These are phyloP conservation scores for Rhagonycha lutea DNA, from an alignment of 2,888 invertebrate species.

Conservation along the genomic window DNA sequence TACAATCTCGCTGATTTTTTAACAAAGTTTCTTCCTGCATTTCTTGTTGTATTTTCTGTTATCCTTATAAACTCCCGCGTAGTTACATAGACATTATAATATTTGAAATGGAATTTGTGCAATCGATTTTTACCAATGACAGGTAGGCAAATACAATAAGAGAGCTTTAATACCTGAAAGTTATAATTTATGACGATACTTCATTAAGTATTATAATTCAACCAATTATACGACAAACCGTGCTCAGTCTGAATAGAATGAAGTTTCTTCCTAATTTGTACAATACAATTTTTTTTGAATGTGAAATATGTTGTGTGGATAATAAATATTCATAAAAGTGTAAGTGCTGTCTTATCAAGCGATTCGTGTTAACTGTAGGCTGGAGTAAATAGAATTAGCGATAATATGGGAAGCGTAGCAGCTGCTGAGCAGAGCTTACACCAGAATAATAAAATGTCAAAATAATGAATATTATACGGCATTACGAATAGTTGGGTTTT, in stretches of 20 bases:
- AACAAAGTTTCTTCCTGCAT: not conserved
- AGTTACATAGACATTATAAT: not conserved
- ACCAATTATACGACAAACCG: not conserved
- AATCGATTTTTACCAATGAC: not conserved
- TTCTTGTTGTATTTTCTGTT: not conserved
- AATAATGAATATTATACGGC: not conserved
- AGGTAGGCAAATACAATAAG: conserved; percentile 21
- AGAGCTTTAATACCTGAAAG: conserved; percentile 21
- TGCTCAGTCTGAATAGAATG: not conserved
- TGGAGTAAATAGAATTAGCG: conserved; percentile 23
- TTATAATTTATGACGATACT: conserved; percentile 27
- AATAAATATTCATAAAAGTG: conserved; percentile 20
- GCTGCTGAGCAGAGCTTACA: not conserved
- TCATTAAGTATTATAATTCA: conserved; percentile 12
- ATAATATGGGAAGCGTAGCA: conserved; percentile 1
- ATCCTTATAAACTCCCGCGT: not conserved
- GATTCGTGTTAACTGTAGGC: conserved; percentile 15
- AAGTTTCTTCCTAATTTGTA: not conserved
- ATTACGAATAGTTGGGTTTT: not conserved
- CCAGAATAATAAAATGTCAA: not conserved
- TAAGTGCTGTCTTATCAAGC: conserved; percentile 20
- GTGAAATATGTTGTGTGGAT: conserved; percentile 15
- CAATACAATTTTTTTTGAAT: not conserved
- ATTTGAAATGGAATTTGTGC: not conserved
- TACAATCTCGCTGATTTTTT: not conserved